Evolutionary conservation across 2,113 vertebrate genomes (phyloP), one percentile per base, ranked within the genome.

Genomic region (Gobio gobio): DNA sequence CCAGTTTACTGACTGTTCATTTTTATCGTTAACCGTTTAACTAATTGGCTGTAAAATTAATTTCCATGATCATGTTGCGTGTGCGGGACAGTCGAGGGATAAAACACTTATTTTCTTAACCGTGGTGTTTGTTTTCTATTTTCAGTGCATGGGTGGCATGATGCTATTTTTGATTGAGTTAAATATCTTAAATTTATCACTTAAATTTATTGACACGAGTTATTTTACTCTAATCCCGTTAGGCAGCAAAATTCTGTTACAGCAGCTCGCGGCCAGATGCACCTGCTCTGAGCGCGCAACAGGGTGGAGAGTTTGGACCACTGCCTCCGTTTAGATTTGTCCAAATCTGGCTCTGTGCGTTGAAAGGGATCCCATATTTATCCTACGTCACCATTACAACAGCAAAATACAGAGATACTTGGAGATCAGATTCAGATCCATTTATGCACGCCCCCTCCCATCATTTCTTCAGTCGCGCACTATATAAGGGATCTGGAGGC

Each of bases 341-440:
- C 94, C 95, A 95, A 96, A 96, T 96, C 94, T 91, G 95, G 95
- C 92, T 94, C 94, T 94, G 92, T 94, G 93, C 94, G 95, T 94
- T 93, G 93, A 93, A 91, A 93, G 94, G 94, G 93, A 94, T 95
- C 95, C 94, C 92, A 91, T 91, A 93, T 90, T 91, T 89, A 89
- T 40, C 91, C 92, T 78, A 94, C 94, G 94, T 95, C 95, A 95
- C 93, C 90, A 91, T 64, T 89, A 85, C 36, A 77, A 72, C 29
- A 84, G 78, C 49, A 85, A 56, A 64, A 77, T 82, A 33, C 29
- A 88, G 74, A 74, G 63, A 85, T 51, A 56, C 58, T 56, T 63
- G 56, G 72, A 49, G 75, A 73, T 59, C 40, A 82, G 82, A 78
- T 22, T 86, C 70, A 75, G 54, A 75, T 84, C 76, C 63, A 68